A percentile compares a stretch with the other conserved stretches of the same genome.
phyloP scores from a whole-genome alignment of 2,113 vertebrate genomes.

The Malaclemys terrapin region DNA sequence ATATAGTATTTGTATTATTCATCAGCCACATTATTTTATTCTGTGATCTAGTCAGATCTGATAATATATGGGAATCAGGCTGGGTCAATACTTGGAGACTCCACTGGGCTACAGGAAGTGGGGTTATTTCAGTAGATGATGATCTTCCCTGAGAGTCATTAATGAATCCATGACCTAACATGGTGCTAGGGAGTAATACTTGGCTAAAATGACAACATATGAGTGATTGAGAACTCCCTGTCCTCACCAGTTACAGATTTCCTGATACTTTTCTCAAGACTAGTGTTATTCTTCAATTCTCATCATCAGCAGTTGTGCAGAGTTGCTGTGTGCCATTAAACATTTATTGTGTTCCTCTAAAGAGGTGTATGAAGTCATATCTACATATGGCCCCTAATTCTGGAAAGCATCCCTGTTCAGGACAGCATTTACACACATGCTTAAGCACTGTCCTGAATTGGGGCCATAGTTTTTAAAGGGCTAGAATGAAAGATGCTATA shows the following conservation, averaged over 20 bases:
- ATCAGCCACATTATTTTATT: neutral
- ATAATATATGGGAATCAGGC: neutral
- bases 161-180: neutral
- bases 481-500: neutral
- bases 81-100: neutral
- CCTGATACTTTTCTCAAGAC: neutral
- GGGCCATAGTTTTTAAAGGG: neutral
- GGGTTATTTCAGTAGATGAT: neutral
- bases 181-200: neutral
- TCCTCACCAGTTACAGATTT: neutral
- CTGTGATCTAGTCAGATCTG: neutral
- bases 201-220: neutral
- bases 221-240: neutral
- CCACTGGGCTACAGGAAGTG: neutral
- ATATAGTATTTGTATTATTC: neutral
- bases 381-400: accelerated
- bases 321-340: neutral
- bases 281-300: neutral
- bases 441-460: neutral
- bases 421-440: neutral
- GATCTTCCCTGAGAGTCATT: neutral
- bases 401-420: neutral
- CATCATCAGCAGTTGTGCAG: neutral
- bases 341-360: neutral
- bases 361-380: neutral